A percentile compares a stretch with the other conserved stretches of the same genome.
Evolutionary conservation across 2,797 vertebrate species (phyloP).

Genomic region (Podarcis siculus): DNA sequence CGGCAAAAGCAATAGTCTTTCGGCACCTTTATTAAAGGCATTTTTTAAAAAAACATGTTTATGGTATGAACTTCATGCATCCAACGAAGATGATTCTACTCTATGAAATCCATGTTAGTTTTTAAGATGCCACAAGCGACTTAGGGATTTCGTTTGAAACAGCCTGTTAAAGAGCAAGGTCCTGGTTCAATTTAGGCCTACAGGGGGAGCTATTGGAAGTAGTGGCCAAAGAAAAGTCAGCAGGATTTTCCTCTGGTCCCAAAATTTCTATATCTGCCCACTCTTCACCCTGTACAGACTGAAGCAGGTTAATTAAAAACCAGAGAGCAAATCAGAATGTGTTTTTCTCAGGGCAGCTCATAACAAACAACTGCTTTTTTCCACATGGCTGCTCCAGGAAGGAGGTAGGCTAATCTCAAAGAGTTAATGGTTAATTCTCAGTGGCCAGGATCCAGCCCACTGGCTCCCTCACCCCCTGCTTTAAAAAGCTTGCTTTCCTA

Average conservation of each 20-base stretch:
- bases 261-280: not conserved
- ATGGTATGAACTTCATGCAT: no score
- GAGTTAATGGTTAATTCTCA: slow-evolving; percentile 32
- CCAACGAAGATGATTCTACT: no score
- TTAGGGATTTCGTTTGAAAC: not conserved
- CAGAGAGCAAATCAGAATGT: slow-evolving; percentile 10
- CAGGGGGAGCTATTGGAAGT: not conserved
- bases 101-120: not conserved
- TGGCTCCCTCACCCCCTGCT: not conserved
- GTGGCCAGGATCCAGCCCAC: slow-evolving; percentile 21
- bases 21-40: no score
- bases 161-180: not conserved
- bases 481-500: not conserved
- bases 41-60: no score
- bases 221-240: not conserved
- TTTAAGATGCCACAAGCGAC: not conserved
- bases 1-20: not conserved
- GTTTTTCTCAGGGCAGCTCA: slow-evolving; percentile 14
- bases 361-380: not conserved
- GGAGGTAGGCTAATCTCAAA: slow-evolving; percentile 11
- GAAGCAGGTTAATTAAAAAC: slow-evolving; percentile 39
- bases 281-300: not conserved
- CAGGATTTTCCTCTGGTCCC: not conserved
- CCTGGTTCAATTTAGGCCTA: not conserved
- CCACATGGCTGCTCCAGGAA: slow-evolving; percentile 9